Evolutionary conservation across 2,888 invertebrate species (phyloP), one percentile per base, ranked within the genome.

Genomic region (Dinocampus coccinellae): DNA sequence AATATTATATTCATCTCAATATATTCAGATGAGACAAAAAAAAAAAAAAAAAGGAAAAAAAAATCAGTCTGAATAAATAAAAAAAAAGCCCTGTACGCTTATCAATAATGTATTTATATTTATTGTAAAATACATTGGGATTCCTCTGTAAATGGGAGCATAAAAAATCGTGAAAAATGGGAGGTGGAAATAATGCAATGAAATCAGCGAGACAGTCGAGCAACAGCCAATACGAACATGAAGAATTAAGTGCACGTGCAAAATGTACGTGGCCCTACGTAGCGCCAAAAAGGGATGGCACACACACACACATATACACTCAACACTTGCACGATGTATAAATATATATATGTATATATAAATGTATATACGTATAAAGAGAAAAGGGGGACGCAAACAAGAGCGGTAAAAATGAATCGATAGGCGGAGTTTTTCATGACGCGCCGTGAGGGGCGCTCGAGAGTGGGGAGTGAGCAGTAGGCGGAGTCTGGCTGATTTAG

Each of bases 401-500:
- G 84, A 83, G 82, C 82, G 81, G 81, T 84, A 87, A 87, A 87
- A 87, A 87, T 84, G 84, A 87, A 87, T 87, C 86, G 86, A 87
- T 87, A 86, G 87, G 87, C 87, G 87, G 87, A 87, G 87, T 87
- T 86, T 87, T 87, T 87, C 85, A 81, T 76, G 80, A 80, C 78
- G 83, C 80, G 80, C 82, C 82, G 80, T 80, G 81, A 79, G 81
- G 80, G 82, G 81, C 81, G 81, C 81, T 79, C 72, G 60, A 66
- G 73, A 61, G 74, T 53, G 73, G 72, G 73, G 75, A 79, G 80
- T 78, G 77, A 76, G 81, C 80, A 78, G 83, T 85, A 84, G 87
- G 87, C 87, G 87, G 87, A 86, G 87, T 84, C 85, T 76, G 76
- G 78, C 85, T 87, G 87, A 87, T 87, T 87, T 87, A 87, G 83